Percentiles rank a stretch among this genome's conserved stretches.
Conservation (phyloP, 2,888 invertebrate genomes). For the Stenoptilia bipunctidactyla region DNA sequence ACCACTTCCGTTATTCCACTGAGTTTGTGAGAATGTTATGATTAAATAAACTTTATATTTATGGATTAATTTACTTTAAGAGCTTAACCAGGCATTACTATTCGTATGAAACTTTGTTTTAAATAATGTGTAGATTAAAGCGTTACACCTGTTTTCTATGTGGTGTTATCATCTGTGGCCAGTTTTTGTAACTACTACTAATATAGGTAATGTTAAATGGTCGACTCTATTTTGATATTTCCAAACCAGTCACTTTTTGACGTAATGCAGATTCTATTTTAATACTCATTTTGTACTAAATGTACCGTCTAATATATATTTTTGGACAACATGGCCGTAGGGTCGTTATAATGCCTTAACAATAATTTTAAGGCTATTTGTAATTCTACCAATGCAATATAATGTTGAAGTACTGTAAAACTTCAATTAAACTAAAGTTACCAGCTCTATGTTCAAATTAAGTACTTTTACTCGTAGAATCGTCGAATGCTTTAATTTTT, state of each 20-base stretch:
- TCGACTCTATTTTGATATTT: not conserved
- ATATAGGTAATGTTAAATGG: not conserved
- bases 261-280: slow-evolving; percentile 1
- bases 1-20: slow-evolving; percentile 44
- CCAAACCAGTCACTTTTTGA: not conserved
- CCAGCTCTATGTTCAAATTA: slow-evolving; percentile 63
- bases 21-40: slow-evolving; percentile 25
- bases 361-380: not conserved
- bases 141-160: not conserved
- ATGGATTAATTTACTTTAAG: slow-evolving; percentile 42
- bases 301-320: slow-evolving; percentile 1
- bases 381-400: slow-evolving; percentile 24
- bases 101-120: not conserved
- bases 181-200: not conserved
- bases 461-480: slow-evolving; percentile 40
- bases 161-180: not conserved
- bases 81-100: slow-evolving; percentile 37
- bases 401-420: slow-evolving; percentile 21
- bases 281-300: slow-evolving; percentile 21
- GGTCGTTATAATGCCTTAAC: not conserved
- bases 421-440: slow-evolving; percentile 56
- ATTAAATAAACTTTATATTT: slow-evolving; percentile 48
- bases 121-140: no score
- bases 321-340: not conserved
- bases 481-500: slow-evolving; percentile 58